Conservation (phyloP, 2,797 vertebrate genomes). For the Enteromius anoplus region DNA sequence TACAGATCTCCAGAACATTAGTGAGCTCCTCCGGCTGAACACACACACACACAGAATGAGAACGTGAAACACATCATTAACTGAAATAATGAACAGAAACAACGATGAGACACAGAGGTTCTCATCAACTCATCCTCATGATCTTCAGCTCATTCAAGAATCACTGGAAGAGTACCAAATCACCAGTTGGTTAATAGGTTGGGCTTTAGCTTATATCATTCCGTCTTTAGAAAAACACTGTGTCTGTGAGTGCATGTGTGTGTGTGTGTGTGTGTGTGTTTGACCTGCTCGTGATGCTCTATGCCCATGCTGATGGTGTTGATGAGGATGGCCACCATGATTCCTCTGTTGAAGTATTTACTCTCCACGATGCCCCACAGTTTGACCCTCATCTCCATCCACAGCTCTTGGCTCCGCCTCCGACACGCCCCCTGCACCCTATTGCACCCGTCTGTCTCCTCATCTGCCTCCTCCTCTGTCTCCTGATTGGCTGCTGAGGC, state of each 20-base stretch:
- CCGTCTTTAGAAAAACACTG: not conserved
- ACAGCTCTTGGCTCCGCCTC: constrained; percentile 71
- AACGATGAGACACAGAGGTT: not conserved
- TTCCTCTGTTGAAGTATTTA: constrained; percentile 97
- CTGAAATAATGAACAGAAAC: not conserved
- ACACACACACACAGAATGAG: constrained; percentile 22
- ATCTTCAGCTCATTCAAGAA: not conserved
- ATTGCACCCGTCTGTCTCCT: constrained; percentile 61
- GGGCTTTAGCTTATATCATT: not conserved
- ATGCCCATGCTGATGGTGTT: constrained; percentile 99
- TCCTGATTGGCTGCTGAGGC: constrained; percentile 57
- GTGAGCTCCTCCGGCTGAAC: constrained; percentile 91
- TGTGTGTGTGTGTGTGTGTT: not conserved
- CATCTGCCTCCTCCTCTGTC: constrained; percentile 62
- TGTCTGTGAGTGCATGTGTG: not conserved
- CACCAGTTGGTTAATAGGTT: not conserved
- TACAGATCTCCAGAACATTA: constrained; percentile 95
- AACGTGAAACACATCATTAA: not conserved
- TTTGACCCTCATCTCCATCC: constrained; percentile 72
- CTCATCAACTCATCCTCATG: not conserved
- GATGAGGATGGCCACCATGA: constrained; percentile 97
- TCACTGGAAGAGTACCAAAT: not conserved
- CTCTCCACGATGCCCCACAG: constrained; percentile 93
- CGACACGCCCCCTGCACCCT: constrained; percentile 52
- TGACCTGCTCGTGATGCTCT: constrained; percentile 93